These are phyloP conservation scores for Callosobruchus maculatus DNA, from an alignment of 2,888 invertebrate species.

Conservation along the genomic window DNA sequence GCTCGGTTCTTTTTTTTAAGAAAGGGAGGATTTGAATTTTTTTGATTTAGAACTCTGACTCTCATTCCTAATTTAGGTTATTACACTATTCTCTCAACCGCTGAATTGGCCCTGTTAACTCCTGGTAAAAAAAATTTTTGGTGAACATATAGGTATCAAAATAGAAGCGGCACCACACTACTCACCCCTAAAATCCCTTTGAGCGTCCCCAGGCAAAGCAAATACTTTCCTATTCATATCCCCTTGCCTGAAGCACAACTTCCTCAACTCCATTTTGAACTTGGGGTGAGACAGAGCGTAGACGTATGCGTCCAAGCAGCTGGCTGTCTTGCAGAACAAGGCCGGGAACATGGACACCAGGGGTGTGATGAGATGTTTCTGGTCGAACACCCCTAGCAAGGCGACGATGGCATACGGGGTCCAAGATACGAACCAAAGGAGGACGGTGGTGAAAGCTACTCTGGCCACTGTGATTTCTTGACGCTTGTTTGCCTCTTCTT, in stretches of 20 bases:
- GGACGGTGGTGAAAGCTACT: constrained; percentile 66
- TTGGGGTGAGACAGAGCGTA: constrained; percentile 78
- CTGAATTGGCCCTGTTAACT: no score
- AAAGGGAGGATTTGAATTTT: no score
- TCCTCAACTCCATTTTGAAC: constrained; percentile 58
- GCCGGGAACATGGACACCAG: constrained; percentile 72
- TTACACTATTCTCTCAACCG: no score
- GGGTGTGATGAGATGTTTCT: constrained; percentile 64
- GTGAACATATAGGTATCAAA: no score
- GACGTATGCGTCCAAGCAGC: constrained; percentile 77
- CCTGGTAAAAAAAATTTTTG: no score
- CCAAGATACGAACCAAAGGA: constrained; percentile 77
- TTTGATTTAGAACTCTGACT: no score
- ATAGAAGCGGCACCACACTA: no score
- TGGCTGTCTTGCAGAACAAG: constrained; percentile 75
- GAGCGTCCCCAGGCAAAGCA: not conserved
- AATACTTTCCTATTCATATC: not conserved
- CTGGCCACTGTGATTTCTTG: constrained; percentile 70
- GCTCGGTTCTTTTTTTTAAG: no score
- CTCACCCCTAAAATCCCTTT: not conserved
- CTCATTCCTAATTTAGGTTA: no score
- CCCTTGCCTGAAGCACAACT: constrained; percentile 12
- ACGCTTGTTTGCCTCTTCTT: constrained; percentile 62
- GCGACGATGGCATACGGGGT: constrained; percentile 77
- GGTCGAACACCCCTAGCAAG: constrained; percentile 67